Conservation (phyloP, 2,888 invertebrate genomes). For the Tinea pellionella region DNA sequence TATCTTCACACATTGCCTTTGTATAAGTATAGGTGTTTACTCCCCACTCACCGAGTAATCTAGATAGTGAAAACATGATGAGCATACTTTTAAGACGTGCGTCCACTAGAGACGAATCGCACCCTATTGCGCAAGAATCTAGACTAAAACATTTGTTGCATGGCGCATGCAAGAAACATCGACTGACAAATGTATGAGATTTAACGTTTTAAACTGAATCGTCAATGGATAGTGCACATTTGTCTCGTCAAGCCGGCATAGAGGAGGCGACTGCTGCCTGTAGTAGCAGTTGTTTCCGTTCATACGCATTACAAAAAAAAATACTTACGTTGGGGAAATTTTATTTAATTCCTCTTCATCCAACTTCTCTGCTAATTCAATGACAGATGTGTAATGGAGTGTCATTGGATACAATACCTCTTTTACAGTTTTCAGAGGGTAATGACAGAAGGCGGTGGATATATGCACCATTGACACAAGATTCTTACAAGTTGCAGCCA, state of each 20-base stretch:
- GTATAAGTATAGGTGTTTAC: slow-evolving; percentile 78
- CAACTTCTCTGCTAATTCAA: slow-evolving; percentile 76
- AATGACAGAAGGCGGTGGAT: slow-evolving; percentile 86
- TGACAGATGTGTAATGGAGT: slow-evolving; percentile 72
- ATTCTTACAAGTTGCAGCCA: background rate
- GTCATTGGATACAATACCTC: slow-evolving; percentile 83
- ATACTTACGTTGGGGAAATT: slow-evolving; percentile 70
- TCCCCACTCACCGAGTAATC: background rate
- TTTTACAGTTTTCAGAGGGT: slow-evolving; percentile 74
- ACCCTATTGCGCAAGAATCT: too few relatives aligned
- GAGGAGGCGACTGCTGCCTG: too few relatives aligned
- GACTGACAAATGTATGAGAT: too few relatives aligned
- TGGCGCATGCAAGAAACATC: too few relatives aligned
- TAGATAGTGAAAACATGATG: background rate
- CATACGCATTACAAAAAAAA: too few relatives aligned
- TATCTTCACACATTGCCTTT: slow-evolving; percentile 77
- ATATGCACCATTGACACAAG: slow-evolving; percentile 73
- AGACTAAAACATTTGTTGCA: too few relatives aligned
- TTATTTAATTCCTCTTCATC: slow-evolving; percentile 71
- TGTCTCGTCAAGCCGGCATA: too few relatives aligned
- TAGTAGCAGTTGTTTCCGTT: too few relatives aligned
- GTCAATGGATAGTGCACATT: too few relatives aligned
- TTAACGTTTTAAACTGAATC: too few relatives aligned
- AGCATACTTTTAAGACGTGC: too few relatives aligned
- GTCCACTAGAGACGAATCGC: too few relatives aligned